These are phyloP conservation scores for Sesia bembeciformis DNA, from an alignment of 2,888 invertebrate species.

Conservation along the genomic window DNA sequence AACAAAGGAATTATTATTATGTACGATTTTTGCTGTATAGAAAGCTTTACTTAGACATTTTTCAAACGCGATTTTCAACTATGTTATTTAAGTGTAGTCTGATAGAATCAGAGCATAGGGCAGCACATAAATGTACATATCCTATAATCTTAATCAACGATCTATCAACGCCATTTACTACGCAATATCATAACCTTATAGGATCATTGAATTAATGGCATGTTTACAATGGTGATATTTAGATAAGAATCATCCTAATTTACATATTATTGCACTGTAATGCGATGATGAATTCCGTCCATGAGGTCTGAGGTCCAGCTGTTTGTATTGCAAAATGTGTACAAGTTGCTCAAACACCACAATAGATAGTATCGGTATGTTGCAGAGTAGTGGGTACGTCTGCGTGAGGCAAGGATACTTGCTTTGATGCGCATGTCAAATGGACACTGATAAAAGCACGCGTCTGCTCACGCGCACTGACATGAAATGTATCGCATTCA, in stretches of 20 bases:
- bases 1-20: too few relatives aligned
- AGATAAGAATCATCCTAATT: neutral
- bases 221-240: neutral
- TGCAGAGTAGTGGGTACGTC: neutral
- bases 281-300: neutral
- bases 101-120: too few relatives aligned
- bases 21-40: too few relatives aligned
- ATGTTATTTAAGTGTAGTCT: too few relatives aligned
- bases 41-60: too few relatives aligned
- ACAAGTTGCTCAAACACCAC: neutral
- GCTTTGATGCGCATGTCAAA: slow-evolving; percentile 28
- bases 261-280: neutral
- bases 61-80: too few relatives aligned
- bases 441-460: slow-evolving; percentile 8
- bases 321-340: neutral
- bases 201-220: neutral
- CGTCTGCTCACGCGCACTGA: slow-evolving; percentile 16
- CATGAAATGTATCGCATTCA: slow-evolving; percentile 26
- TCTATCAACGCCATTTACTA: too few relatives aligned
- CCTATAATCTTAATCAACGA: too few relatives aligned
- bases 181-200: neutral
- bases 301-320: neutral
- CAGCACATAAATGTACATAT: too few relatives aligned
- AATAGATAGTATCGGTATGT: neutral
- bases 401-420: slow-evolving; percentile 4